These are phyloP conservation scores for Allophyes oxyacanthae DNA, from an alignment of 2,888 invertebrate species.

Conservation along the genomic window DNA sequence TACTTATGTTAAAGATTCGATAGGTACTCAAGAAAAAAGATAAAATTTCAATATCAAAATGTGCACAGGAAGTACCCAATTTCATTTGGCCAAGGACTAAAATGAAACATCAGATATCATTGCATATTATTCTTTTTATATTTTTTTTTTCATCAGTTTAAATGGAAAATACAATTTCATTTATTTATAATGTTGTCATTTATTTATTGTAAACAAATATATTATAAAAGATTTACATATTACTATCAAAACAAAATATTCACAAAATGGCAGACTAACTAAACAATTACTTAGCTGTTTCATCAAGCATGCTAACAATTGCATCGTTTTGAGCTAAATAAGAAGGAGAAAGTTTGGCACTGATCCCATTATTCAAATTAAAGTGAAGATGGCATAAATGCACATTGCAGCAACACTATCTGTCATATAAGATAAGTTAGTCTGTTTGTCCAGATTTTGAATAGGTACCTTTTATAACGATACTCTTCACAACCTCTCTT, in stretches of 20 bases:
- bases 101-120: constrained; percentile 86
- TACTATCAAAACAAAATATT: constrained; percentile 90
- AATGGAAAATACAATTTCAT: constrained; percentile 89
- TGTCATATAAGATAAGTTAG: constrained; percentile 81
- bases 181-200: constrained; percentile 90
- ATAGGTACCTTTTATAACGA: constrained; percentile 89
- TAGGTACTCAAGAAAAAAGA: too few relatives aligned
- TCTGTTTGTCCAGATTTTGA: constrained; percentile 86
- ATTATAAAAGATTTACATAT: constrained; percentile 90
- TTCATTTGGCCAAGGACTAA: constrained; percentile 36
- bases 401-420: constrained; percentile 86
- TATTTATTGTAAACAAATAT: constrained; percentile 90
- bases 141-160: constrained; percentile 89
- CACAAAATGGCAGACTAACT: constrained; percentile 90
- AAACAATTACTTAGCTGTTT: constrained; percentile 88
- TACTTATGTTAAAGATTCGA: too few relatives aligned
- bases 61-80: too few relatives aligned
- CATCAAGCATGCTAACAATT: constrained; percentile 88
- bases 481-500: constrained; percentile 87
- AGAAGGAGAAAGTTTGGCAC: constrained; percentile 89
- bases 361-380: constrained; percentile 87
- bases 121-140: constrained; percentile 90
- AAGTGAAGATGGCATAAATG: constrained; percentile 87
- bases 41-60: too few relatives aligned
- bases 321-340: constrained; percentile 89